Conservation (phyloP, 2,113 vertebrate genomes). For the Elaphurus davidianus region DNA sequence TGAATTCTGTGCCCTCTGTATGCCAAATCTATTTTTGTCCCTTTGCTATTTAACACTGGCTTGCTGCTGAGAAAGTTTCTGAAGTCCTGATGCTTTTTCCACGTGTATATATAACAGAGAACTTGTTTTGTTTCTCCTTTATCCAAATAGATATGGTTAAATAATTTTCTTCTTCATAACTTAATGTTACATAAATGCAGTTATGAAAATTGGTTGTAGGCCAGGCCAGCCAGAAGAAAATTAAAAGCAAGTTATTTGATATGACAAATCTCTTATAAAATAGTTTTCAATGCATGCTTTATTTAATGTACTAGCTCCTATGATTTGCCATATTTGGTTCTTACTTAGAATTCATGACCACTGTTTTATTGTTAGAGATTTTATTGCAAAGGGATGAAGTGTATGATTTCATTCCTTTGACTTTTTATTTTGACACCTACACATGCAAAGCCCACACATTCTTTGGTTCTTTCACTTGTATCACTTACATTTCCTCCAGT, state of each 20-base stretch:
- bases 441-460: not conserved
- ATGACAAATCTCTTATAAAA: not conserved
- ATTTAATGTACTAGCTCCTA: not conserved
- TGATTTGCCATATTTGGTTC: not conserved
- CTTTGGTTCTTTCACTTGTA: not conserved
- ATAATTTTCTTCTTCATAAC: not conserved
- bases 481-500: not conserved
- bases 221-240: not conserved
- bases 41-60: constrained; percentile 10
- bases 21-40: constrained; percentile 3
- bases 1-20: not conserved
- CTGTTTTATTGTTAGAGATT: not conserved
- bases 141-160: not conserved
- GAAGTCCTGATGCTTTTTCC: not conserved
- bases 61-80: constrained; percentile 24
- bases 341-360: not conserved
- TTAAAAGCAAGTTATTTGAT: not conserved
- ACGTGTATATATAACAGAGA: not conserved
- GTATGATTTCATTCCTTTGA: not conserved
- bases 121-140: not conserved
- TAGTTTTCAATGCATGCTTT: not conserved
- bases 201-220: not conserved
- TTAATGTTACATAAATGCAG: not conserved
- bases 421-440: not conserved
- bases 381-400: constrained; percentile 1